Conservation (phyloP, 2,888 invertebrate species). For the Ichneumoninae sp. region DNA sequence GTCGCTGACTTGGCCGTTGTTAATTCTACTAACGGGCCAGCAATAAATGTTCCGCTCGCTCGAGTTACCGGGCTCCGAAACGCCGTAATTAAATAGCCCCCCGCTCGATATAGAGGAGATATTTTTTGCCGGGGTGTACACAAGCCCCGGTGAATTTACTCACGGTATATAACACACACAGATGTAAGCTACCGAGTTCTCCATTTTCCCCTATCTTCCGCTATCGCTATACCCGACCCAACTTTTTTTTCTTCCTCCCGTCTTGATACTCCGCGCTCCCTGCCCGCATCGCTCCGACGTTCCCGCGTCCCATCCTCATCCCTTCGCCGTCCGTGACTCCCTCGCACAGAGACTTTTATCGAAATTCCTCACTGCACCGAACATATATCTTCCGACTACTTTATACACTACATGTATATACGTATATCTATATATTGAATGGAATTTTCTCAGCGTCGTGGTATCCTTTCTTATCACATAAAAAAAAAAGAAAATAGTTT, state of each 20-base stretch:
- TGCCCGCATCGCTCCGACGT: conserved; percentile 20
- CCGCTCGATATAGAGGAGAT: conserved; percentile 47
- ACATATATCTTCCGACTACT: conserved; percentile 6
- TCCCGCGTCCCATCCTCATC: conserved; percentile 20
- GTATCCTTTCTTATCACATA: conserved; percentile 31
- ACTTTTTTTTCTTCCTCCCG: conserved; percentile 18
- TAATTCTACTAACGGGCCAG: background rate
- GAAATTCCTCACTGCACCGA: conserved; percentile 35
- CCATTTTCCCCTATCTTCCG: conserved; percentile 43
- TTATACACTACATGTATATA: background rate
- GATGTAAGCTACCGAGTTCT: conserved; percentile 26
- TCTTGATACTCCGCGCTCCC: conserved; percentile 26
- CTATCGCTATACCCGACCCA: background rate
- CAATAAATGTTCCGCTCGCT: conserved; percentile 2
- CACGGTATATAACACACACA: conserved; percentile 1
- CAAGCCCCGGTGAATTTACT: conserved; percentile 18
- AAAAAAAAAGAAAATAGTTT: background rate
- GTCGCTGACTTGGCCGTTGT: background rate
- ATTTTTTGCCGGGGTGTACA: conserved; percentile 17
- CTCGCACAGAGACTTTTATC: conserved; percentile 47
- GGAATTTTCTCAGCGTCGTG: conserved; percentile 26
- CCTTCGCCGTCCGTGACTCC: background rate
- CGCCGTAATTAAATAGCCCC: conserved; percentile 17
- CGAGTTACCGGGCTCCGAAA: conserved; percentile 29
- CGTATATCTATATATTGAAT: background rate